These are phyloP conservation scores for Eulithis prunata DNA, from an alignment of 2,888 invertebrate genomes.

Conservation along the genomic window DNA sequence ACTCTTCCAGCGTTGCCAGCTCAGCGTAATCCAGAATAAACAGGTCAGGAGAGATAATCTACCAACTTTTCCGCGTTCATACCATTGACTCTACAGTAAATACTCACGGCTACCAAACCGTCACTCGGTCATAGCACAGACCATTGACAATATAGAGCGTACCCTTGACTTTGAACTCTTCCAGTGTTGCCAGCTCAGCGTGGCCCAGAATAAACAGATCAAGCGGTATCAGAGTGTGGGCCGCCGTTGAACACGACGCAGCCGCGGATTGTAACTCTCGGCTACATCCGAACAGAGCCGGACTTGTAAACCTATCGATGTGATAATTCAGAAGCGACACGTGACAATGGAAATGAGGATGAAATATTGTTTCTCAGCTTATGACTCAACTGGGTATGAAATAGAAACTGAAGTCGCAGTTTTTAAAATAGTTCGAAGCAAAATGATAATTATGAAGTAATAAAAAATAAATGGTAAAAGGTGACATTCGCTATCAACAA, in stretches of 20 bases:
- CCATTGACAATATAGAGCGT: neutral
- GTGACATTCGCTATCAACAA: too few species aligned
- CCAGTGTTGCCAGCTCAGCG: constrained; percentile 45
- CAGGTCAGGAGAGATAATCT: neutral
- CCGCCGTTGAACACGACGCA: constrained; percentile 71
- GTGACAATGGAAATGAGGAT: constrained; percentile 24
- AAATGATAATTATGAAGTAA: too few species aligned
- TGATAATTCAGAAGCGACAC: constrained; percentile 35
- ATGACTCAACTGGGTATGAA: constrained; percentile 19
- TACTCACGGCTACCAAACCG: too few species aligned
- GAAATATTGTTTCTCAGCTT: constrained; percentile 22
- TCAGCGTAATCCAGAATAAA: constrained; percentile 59
- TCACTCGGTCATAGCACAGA: neutral
- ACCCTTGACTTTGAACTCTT: constrained; percentile 36
- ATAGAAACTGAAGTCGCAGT: constrained; percentile 20
- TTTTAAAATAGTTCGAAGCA: neutral
- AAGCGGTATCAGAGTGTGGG: constrained; percentile 78
- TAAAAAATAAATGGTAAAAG: too few species aligned
- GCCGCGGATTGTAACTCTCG: constrained; percentile 74
- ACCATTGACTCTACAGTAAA: too few species aligned
- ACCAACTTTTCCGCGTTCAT: neutral
- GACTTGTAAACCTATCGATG: constrained; percentile 43
- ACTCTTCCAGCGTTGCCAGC: constrained; percentile 37
- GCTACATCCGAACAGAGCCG: constrained; percentile 57
- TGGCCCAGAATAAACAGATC: constrained; percentile 76